These are phyloP conservation scores for Sericinus montela DNA, from an alignment of 2,888 invertebrate genomes.

Conservation along the genomic window DNA sequence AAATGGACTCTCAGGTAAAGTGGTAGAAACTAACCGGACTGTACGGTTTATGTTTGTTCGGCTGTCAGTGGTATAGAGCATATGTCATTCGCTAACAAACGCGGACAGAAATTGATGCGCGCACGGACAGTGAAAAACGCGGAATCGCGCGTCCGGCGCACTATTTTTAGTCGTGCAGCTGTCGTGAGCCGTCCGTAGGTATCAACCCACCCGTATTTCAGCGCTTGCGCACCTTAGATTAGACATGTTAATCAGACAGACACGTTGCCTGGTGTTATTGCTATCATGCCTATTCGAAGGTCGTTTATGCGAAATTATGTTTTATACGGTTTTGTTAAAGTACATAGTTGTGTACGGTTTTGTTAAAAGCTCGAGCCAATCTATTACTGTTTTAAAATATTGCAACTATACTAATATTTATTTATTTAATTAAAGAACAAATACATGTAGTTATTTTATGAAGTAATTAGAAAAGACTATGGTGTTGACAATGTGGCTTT, in stretches of 20 bases:
- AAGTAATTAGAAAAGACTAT: too few relatives aligned
- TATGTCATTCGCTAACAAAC: conserved; percentile 76
- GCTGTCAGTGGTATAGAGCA: conserved; percentile 62
- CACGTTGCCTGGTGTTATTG: conserved; percentile 17
- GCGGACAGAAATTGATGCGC: conserved; percentile 74
- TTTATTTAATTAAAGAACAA: too few relatives aligned
- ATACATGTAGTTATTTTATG: too few relatives aligned
- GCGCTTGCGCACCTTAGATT: conserved; percentile 32
- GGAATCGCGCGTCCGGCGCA: conserved; percentile 63
- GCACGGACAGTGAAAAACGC: conserved; percentile 76
- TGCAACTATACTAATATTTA: conserved; percentile 5
- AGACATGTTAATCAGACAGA: conserved; percentile 30
- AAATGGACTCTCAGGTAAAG: conserved; percentile 27
- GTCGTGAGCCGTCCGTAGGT: conserved; percentile 53
- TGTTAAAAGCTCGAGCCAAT: neutral
- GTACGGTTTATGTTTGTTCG: conserved; percentile 24
- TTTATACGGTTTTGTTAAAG: neutral
- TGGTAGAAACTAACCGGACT: conserved; percentile 23
- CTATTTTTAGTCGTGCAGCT: conserved; percentile 69
- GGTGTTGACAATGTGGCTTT: too few relatives aligned
- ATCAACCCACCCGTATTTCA: conserved; percentile 47
- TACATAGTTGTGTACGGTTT: neutral
- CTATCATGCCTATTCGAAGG: conserved; percentile 20
- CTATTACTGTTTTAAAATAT: conserved; percentile 3
- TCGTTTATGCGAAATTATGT: neutral